These are phyloP conservation scores for Lerista edwardsae DNA, from an alignment of 2,797 vertebrate species.

Conservation along the genomic window DNA sequence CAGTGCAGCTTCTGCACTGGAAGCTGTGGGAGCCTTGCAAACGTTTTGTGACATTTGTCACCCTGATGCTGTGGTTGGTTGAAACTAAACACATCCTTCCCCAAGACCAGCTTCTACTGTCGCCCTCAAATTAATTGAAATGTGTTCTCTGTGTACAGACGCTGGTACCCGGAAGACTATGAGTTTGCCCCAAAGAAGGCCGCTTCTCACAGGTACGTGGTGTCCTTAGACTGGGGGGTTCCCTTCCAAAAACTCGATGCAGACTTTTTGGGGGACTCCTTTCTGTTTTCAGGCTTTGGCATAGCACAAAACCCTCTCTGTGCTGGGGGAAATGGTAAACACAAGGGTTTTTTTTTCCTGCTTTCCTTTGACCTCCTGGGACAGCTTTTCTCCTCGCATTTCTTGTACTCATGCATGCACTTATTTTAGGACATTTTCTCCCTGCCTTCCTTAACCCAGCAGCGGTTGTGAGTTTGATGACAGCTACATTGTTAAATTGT, in stretches of 20 bases:
- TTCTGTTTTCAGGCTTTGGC: background rate
- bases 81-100: background rate
- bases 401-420: too few relatives aligned
- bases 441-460: too few relatives aligned
- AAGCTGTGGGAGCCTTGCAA: background rate
- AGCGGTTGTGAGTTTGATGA: too few relatives aligned
- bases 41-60: accelerated
- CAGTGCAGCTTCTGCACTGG: accelerated
- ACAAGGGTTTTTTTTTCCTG: background rate
- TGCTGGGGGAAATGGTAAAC: background rate
- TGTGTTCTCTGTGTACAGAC: conserved; percentile 72
- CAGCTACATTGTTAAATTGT: too few relatives aligned
- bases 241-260: background rate
- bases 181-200: conserved; percentile 88
- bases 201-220: conserved; percentile 89
- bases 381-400: too few relatives aligned
- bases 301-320: background rate
- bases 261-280: too few relatives aligned
- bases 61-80: accelerated
- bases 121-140: background rate
- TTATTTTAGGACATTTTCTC: too few relatives aligned
- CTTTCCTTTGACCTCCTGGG: too few relatives aligned
- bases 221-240: background rate
- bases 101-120: background rate
- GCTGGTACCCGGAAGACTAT: conserved; percentile 93